phyloP scores from a whole-genome alignment of 2,888 invertebrate species.

The Subacronicta megacephala region DNA sequence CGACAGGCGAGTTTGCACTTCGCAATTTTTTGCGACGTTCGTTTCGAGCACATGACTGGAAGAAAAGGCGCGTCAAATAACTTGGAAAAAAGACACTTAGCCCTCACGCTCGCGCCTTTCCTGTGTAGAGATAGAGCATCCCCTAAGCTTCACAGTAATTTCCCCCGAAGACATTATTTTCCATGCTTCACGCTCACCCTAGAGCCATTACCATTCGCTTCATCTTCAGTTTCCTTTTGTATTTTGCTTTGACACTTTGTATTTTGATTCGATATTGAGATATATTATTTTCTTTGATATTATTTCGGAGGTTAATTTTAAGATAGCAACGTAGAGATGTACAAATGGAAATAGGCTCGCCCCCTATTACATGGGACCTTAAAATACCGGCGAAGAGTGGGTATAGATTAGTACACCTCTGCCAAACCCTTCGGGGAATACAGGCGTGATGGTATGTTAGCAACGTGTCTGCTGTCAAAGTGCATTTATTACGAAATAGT shows the following conservation, averaged over 20 bases:
- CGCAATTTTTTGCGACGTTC: slow-evolving; percentile 69
- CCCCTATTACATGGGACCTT: no score
- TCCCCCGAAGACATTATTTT: slow-evolving; percentile 78
- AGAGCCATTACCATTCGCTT: slow-evolving; percentile 62
- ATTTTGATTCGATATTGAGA: slow-evolving; percentile 57
- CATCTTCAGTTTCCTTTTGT: slow-evolving; percentile 62
- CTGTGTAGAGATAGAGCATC: slow-evolving; percentile 64
- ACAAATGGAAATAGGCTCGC: no score
- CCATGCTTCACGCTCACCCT: slow-evolving; percentile 72
- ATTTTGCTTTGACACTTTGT: slow-evolving; percentile 62
- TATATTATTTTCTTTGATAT: slow-evolving; percentile 49
- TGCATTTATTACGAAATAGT: background rate
- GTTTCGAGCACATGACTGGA: slow-evolving; percentile 59
- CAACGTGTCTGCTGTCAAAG: background rate
- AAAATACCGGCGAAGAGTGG: no score
- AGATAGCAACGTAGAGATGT: slow-evolving; percentile 4
- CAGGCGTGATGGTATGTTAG: no score
- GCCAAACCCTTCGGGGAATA: no score
- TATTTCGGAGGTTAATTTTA: slow-evolving; percentile 41
- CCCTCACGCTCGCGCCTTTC: slow-evolving; percentile 72
- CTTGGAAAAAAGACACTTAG: slow-evolving; percentile 84
- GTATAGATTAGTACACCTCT: no score
- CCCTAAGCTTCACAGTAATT: slow-evolving; percentile 74
- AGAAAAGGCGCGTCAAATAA: slow-evolving; percentile 78
- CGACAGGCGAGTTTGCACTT: slow-evolving; percentile 55